A percentile compares a stretch with the other conserved stretches of the same genome.
Evolutionary conservation across 2,888 invertebrate species (phyloP).

Genomic region (Drosophila hamatofila): DNA sequence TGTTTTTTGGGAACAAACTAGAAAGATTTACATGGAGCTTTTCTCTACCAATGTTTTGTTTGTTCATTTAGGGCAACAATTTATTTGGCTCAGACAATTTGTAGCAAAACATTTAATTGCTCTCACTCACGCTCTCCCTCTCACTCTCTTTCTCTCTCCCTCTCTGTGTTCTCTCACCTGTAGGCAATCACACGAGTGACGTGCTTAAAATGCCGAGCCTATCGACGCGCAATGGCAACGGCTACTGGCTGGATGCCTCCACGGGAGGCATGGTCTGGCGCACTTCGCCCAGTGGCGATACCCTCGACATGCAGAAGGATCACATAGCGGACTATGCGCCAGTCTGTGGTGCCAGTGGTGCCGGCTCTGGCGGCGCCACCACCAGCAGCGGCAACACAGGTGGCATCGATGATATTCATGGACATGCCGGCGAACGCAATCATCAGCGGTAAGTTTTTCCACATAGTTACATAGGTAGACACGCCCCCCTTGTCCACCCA

Average conservation of each 20-base stretch:
- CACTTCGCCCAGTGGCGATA: conserved; percentile 82
- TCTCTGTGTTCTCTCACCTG: conserved; percentile 49
- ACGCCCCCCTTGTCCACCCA: not conserved
- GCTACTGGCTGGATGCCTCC: conserved; percentile 85
- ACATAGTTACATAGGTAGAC: conserved; percentile 11
- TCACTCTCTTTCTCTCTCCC: conserved; percentile 3
- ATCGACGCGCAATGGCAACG: conserved; percentile 84
- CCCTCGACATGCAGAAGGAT: conserved; percentile 85
- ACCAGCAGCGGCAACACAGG: conserved; percentile 51
- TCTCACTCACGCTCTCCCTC: conserved; percentile 21
- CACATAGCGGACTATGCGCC: conserved; percentile 86
- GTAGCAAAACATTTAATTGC: conserved; percentile 80
- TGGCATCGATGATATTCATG: conserved; percentile 73
- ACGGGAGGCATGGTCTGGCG: conserved; percentile 85
- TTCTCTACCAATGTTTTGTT: conserved; percentile 5
- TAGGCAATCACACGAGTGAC: conserved; percentile 85
- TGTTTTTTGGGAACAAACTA: conserved; percentile 40
- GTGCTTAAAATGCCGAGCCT: conserved; percentile 85
- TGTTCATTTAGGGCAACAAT: conserved; percentile 68
- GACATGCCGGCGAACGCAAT: conserved; percentile 76
- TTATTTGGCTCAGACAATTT: conserved; percentile 73
- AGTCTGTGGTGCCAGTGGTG: conserved; percentile 81
- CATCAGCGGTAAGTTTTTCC: conserved; percentile 81
- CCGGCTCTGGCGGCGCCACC: conserved; percentile 54
- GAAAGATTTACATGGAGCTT: not conserved